Evolutionary conservation across 2,113 vertebrate species (phyloP).

Genomic region (Rhinoptilus africanus): DNA sequence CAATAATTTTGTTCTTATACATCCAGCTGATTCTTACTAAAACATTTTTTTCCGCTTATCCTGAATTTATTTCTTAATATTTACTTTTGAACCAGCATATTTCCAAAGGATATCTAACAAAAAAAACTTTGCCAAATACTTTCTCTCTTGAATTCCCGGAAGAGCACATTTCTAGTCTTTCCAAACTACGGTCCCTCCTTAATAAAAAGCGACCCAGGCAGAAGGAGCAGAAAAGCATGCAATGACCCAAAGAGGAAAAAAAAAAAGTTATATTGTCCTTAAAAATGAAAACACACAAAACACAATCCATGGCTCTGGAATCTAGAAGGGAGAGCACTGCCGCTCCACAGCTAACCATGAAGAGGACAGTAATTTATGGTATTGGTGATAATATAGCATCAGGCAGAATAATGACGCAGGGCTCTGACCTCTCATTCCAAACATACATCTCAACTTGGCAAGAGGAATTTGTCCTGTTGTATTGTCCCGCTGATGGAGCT

Average conservation of each 20-base stretch:
- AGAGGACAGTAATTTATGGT: neutral
- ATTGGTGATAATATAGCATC: neutral
- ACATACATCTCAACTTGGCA: neutral
- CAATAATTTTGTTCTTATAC: neutral
- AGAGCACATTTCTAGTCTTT: neutral
- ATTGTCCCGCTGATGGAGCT: neutral
- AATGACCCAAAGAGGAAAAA: neutral
- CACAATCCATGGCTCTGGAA: neutral
- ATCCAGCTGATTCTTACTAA: neutral
- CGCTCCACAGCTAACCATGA: neutral
- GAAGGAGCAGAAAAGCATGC: neutral
- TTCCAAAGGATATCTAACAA: neutral
- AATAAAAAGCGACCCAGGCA: neutral
- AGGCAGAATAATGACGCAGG: neutral
- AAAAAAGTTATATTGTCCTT: neutral
- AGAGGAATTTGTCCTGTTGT: neutral
- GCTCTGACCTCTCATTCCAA: slow-evolving; percentile 8
- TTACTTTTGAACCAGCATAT: neutral
- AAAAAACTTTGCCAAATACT: neutral
- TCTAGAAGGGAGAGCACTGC: neutral
- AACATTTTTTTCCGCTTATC: neutral
- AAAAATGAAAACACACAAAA: neutral
- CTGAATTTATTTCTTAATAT: neutral
- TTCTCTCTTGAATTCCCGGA: neutral
- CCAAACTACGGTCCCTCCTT: neutral